A percentile compares a stretch with the other conserved stretches of the same genome.
These are phyloP conservation scores for Itoplectis maculator DNA, from an alignment of 2,888 invertebrate genomes.

Conservation along the genomic window DNA sequence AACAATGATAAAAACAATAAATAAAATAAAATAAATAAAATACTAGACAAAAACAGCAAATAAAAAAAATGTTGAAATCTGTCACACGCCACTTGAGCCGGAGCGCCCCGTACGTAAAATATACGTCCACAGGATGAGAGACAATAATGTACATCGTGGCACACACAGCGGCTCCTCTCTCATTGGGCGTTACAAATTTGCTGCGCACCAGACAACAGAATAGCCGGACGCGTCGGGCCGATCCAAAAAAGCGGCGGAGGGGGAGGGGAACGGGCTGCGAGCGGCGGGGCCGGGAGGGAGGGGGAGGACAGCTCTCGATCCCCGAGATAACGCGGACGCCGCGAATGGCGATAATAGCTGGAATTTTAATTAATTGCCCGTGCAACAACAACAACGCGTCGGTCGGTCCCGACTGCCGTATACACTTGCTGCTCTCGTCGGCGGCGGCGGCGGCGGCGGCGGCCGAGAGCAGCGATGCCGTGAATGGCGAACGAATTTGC, in stretches of 20 bases:
- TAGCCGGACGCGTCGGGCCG: slow-evolving; percentile 56
- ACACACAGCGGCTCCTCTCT: slow-evolving; percentile 39
- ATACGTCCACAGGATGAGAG: slow-evolving; percentile 12
- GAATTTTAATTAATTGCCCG: slow-evolving; percentile 77
- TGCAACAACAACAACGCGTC: slow-evolving; percentile 72
- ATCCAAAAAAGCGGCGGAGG: slow-evolving; percentile 53
- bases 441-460: slow-evolving; percentile 19
- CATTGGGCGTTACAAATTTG: slow-evolving; percentile 48
- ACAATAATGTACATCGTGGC: slow-evolving; percentile 17
- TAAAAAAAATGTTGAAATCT: too few relatives aligned
- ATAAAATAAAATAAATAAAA: too few relatives aligned
- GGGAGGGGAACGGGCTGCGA: slow-evolving; percentile 23
- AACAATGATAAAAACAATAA: too few relatives aligned
- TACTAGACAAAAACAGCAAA: too few relatives aligned
- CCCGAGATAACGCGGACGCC: slow-evolving; percentile 64
- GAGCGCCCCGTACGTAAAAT: background rate
- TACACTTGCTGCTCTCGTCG: slow-evolving; percentile 30
- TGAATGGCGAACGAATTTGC: slow-evolving; percentile 72
- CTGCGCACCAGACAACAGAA: slow-evolving; percentile 46
- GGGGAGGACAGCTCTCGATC: slow-evolving; percentile 64
- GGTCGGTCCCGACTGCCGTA: slow-evolving; percentile 57
- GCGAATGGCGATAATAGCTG: slow-evolving; percentile 70
- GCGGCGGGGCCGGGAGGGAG: slow-evolving; percentile 47
- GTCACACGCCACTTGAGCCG: too few relatives aligned
- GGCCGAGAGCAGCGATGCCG: slow-evolving; percentile 46